Base-by-base conservation (phyloP, 2,797 vertebrate genomes). In the Gymnothorax reevesii region DNA sequence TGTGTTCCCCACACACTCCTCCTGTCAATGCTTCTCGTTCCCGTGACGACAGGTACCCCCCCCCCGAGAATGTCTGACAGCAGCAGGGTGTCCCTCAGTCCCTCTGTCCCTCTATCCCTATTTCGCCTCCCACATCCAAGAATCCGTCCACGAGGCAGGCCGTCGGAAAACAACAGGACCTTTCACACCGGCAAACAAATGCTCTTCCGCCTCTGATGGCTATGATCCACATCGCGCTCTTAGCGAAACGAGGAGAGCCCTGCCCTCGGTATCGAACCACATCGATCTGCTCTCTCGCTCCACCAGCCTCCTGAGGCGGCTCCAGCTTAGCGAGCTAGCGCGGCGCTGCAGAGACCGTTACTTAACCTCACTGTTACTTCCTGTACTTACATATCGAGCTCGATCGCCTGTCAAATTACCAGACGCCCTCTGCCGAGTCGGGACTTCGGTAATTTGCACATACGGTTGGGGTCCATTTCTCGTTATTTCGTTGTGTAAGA, bases 21-120 rank as follows among this genome's bases (percentile, higher is more conserved):
- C 69, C 27, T 12, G 83, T 85, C 92, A 94, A 95, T 94, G 94
- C 94, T 91, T 95, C 90, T 89, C 93, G 96, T 96, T 96, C 95
- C 94, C 91, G 92, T 91, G 89, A 91, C 93, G 93, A 90, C 92
- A 92, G 87, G 89, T 90, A 92, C 2, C 22, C 52, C 8, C 91
- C 93, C 92, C 92, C 90, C 87, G 90, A 93, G 91, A 92, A 92
- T 92, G 92, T 88, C 64, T 90, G 90, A 92, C 92, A 91, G 59
- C 89, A 83, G 92, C 91, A 2, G 49, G 75, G 49, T 54, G 2
- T 49, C 6, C 49, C 75, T 52, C 15, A 1, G 62, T 9, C n/a
- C n/a, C 17, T 60, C 59, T 10, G 0, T 1, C 59, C 9, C 59
- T 10, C 59, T 10, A 60, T 60, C 59, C 17, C 59, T 60, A 1